Evolutionary conservation across 2,888 invertebrate species (phyloP).

Genomic region (Hedya salicella): DNA sequence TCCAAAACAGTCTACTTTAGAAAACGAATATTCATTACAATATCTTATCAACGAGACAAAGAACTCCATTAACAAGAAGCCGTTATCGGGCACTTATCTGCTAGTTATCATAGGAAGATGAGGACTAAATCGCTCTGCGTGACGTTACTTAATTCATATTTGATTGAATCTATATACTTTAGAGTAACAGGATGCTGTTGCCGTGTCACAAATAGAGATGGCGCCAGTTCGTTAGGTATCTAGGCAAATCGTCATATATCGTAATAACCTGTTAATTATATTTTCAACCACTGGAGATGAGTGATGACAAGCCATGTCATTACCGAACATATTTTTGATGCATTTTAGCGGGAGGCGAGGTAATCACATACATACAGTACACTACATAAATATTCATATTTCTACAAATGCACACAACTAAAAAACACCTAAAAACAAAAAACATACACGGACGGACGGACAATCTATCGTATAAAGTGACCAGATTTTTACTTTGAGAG

Average conservation of each 20-base stretch:
- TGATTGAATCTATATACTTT: slow-evolving; percentile 51
- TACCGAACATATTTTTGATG: too few relatives aligned
- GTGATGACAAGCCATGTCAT: too few relatives aligned
- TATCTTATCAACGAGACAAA: slow-evolving; percentile 70
- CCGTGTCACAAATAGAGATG: slow-evolving; percentile 19
- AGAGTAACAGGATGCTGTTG: slow-evolving; percentile 17
- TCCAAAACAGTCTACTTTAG: slow-evolving; percentile 50
- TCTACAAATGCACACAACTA: too few relatives aligned
- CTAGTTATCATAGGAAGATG: slow-evolving; percentile 67
- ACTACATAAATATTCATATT: too few relatives aligned
- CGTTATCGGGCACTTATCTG: slow-evolving; percentile 68
- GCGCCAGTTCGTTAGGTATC: slow-evolving; percentile 18
- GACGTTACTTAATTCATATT: slow-evolving; percentile 63
- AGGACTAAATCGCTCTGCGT: slow-evolving; percentile 62
- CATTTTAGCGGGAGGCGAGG: too few relatives aligned
- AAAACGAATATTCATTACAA: slow-evolving; percentile 70
- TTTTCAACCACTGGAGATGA: too few relatives aligned
- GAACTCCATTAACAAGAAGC: slow-evolving; percentile 70
- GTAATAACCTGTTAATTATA: neutral
- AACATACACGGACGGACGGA: too few relatives aligned
- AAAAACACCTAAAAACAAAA: too few relatives aligned
- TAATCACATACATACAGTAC: too few relatives aligned
- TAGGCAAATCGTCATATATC: neutral
- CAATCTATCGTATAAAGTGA: too few relatives aligned
- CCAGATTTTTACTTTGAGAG: too few relatives aligned